These are phyloP conservation scores for Pocillopora damicornis DNA, from an alignment of 64 coral and sea anemone genomes.

Conservation along the genomic window DNA sequence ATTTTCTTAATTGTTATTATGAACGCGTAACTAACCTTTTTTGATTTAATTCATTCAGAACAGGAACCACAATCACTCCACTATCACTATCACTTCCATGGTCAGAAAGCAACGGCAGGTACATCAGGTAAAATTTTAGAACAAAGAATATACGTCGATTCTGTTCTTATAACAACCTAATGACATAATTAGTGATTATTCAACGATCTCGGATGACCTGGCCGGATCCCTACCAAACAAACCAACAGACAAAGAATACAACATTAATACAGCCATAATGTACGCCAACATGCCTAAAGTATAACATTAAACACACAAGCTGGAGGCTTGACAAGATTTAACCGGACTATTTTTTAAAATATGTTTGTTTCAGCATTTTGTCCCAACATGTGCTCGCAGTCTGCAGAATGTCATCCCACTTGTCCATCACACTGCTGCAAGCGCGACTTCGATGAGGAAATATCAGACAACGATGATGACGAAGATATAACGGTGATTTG, in stretches of 20 bases:
- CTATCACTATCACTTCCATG: background rate
- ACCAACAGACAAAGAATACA: too few species aligned
- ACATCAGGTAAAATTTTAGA: background rate
- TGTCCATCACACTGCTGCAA: slow-evolving; percentile 4
- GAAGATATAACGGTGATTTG: too few species aligned
- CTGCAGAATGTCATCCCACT: background rate
- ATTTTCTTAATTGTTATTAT: background rate
- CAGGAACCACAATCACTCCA: background rate
- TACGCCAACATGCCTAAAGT: too few species aligned
- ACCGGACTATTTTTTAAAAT: background rate
- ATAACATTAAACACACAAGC: background rate
- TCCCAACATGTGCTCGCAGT: background rate
- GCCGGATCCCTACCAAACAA: too few species aligned
- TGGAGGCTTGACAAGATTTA: background rate
- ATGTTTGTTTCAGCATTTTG: background rate
- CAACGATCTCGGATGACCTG: too few species aligned
- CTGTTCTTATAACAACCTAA: too few species aligned
- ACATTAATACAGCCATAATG: too few species aligned
- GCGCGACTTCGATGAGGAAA: background rate
- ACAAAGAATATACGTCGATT: too few species aligned
- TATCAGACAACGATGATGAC: background rate
- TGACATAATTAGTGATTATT: background rate
- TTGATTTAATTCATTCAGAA: background rate
- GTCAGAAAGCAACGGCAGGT: background rate
- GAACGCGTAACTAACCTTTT: background rate